Percentiles rank a stretch among this genome's conserved stretches.
phyloP scores from a whole-genome alignment of 2,888 invertebrate species.

The Glyphotaelius pellucidus region DNA sequence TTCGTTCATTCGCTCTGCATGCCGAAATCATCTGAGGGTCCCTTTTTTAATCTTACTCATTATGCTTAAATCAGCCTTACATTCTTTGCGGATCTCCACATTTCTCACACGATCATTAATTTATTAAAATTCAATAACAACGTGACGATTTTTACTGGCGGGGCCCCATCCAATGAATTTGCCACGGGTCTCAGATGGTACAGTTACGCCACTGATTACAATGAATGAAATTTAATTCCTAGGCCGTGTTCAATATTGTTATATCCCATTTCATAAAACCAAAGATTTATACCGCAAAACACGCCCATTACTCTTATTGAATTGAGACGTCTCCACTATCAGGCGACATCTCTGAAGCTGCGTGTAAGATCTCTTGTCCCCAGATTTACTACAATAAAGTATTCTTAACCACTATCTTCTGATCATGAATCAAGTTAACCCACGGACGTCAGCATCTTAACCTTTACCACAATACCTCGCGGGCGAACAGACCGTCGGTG shows the following conservation, averaged over 20 bases:
- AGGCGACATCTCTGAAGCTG: slow-evolving; percentile 43
- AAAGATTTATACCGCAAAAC: background rate
- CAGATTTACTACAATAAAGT: slow-evolving; percentile 51
- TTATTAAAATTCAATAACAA: too few relatives aligned
- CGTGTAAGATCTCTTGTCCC: slow-evolving; percentile 52
- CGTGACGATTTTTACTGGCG: too few relatives aligned
- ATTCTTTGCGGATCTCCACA: too few relatives aligned
- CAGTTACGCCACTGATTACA: background rate
- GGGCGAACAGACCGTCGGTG: background rate
- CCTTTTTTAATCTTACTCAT: too few relatives aligned
- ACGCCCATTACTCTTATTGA: background rate
- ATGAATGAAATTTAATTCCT: background rate
- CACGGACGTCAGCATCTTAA: slow-evolving; percentile 44
- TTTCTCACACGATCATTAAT: too few relatives aligned
- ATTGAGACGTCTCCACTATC: slow-evolving; percentile 60
- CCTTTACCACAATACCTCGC: background rate
- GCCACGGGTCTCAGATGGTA: too few relatives aligned
- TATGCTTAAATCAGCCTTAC: too few relatives aligned
- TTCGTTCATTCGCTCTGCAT: too few relatives aligned
- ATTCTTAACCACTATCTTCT: slow-evolving; percentile 47
- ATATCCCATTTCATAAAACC: background rate
- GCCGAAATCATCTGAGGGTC: too few relatives aligned
- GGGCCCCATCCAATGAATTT: too few relatives aligned
- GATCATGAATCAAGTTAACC: slow-evolving; percentile 54
- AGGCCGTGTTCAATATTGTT: background rate